phyloP scores from a whole-genome alignment of 2,888 invertebrate genomes.

The Drosophila antonietae region DNA sequence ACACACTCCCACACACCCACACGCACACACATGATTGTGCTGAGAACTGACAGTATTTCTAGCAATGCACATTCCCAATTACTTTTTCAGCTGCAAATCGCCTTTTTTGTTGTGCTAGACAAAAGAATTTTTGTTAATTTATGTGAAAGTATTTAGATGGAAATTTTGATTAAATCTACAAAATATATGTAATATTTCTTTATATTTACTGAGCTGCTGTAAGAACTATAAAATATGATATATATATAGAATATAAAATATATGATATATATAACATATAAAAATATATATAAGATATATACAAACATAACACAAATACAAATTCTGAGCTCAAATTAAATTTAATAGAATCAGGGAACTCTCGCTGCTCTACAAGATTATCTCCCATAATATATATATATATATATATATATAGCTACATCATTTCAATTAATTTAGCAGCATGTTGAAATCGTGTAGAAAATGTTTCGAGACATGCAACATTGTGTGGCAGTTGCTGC shows the following conservation, averaged over 20 bases:
- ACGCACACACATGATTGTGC: conserved; percentile 5
- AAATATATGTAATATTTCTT: neutral
- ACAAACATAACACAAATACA: too few relatives aligned
- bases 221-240: neutral
- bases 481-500: neutral
- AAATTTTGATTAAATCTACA: neutral
- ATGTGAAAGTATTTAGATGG: neutral
- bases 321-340: too few relatives aligned
- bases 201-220: neutral
- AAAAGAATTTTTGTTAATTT: neutral
- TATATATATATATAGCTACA: neutral
- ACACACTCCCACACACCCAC: conserved; percentile 25
- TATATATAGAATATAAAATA: too few relatives aligned
- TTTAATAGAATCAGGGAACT: too few relatives aligned
- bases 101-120: neutral
- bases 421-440: neutral
- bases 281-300: too few relatives aligned
- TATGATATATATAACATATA: too few relatives aligned
- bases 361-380: too few relatives aligned
- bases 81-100: conserved; percentile 1
- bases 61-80: conserved; percentile 11
- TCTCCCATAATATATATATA: neutral
- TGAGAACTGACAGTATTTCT: conserved; percentile 8
- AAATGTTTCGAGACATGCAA: conserved; percentile 8
- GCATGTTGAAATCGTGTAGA: conserved; percentile 3